Percentiles rank a stretch among this genome's conserved stretches.
Evolutionary conservation across 2,888 invertebrate genomes (phyloP).

Genomic region (Agelastica alni): DNA sequence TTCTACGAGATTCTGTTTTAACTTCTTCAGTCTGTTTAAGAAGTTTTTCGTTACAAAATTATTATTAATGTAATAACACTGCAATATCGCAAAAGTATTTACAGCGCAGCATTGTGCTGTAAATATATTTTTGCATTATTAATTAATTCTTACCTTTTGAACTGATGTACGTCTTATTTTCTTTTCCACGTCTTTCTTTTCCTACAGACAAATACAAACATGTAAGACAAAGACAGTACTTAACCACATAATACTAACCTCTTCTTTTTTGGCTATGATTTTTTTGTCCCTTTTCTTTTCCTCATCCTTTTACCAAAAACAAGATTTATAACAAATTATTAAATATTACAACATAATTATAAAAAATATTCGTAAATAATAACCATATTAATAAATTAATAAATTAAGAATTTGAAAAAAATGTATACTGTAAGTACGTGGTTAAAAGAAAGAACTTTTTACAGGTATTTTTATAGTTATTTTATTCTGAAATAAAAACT

Average conservation of each 20-base stretch:
- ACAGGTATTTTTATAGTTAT: no score
- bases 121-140: not conserved
- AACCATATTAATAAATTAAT: no score
- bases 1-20: conserved; percentile 53
- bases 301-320: conserved; percentile 42
- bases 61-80: not conserved
- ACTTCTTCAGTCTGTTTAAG: conserved; percentile 50
- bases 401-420: no score
- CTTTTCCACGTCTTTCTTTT: conserved; percentile 64
- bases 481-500: no score
- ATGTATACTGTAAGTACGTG: no score
- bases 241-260: conserved; percentile 43
- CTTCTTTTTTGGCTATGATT: conserved; percentile 48
- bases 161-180: conserved; percentile 54
- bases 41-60: conserved; percentile 1
- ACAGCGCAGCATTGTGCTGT: not conserved
- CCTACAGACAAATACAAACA: conserved; percentile 48
- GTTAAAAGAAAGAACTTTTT: no score
- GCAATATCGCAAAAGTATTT: not conserved
- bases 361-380: no score
- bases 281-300: conserved; percentile 52
- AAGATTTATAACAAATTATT: not conserved
- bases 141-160: conserved; percentile 47
- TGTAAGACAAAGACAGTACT: conserved; percentile 30
- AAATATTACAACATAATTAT: not conserved